A percentile compares a stretch with the other conserved stretches of the same genome.
These are phyloP conservation scores for Salminus brasiliensis DNA, from an alignment of 2,113 vertebrate genomes.

Conservation along the genomic window DNA sequence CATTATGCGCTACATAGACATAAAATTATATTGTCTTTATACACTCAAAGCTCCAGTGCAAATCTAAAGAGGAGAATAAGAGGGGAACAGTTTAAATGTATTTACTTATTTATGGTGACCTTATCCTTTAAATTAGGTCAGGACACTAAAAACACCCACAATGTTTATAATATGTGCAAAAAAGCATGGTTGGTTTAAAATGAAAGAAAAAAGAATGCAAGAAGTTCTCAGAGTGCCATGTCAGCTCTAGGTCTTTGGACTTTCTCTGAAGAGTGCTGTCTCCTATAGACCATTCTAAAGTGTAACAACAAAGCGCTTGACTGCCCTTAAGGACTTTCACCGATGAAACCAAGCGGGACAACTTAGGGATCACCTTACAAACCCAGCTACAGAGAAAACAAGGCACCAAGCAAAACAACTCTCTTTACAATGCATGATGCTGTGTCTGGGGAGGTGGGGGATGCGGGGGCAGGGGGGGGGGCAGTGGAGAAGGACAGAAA, in stretches of 20 bases:
- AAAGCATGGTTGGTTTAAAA: too few species aligned
- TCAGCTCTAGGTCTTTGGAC: slow-evolving; percentile 2
- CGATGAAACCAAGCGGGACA: slow-evolving; percentile 58
- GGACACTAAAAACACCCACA: too few species aligned
- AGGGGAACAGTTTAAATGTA: too few species aligned
- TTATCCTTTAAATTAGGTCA: too few species aligned
- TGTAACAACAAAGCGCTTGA: slow-evolving; percentile 43
- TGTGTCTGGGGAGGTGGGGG: background rate
- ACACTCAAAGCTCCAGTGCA: too few species aligned
- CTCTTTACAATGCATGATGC: slow-evolving; percentile 17
- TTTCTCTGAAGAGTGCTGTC: background rate
- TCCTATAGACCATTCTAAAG: slow-evolving; percentile 38
- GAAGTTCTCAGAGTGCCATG: background rate
- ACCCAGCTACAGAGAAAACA: slow-evolving; percentile 51
- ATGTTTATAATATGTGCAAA: too few species aligned
- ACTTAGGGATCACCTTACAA: slow-evolving; percentile 67
- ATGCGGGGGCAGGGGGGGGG: background rate
- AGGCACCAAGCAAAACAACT: slow-evolving; percentile 44
- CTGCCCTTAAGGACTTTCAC: slow-evolving; percentile 65
- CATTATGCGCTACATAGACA: too few species aligned
- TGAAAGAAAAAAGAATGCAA: background rate
- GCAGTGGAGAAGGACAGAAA: background rate
- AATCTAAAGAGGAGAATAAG: too few species aligned
- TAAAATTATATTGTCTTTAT: too few species aligned
- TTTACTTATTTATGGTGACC: too few species aligned